Conservation (phyloP, 2,888 invertebrate species). For the Eupithecia centaureata region DNA sequence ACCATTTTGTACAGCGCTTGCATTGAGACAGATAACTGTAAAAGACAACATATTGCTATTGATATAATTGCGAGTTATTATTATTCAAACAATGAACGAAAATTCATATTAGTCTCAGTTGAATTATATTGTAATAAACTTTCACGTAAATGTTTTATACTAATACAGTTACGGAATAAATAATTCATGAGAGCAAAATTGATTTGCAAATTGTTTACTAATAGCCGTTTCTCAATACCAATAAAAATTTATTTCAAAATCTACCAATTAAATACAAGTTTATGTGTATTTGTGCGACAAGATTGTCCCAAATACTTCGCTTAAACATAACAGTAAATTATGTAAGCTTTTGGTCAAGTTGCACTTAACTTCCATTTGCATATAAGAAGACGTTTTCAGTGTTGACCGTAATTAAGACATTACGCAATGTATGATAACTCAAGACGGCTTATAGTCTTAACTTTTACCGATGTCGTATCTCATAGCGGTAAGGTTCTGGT, state of each 20-base stretch:
- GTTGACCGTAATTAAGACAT: slow-evolving; percentile 46
- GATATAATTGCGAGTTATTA: slow-evolving; percentile 53
- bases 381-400: slow-evolving; percentile 54
- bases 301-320: slow-evolving; percentile 13
- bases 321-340: slow-evolving; percentile 45
- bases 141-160: slow-evolving; percentile 38
- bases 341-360: slow-evolving; percentile 56
- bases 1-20: slow-evolving; percentile 55
- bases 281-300: background rate
- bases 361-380: slow-evolving; percentile 56
- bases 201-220: slow-evolving; percentile 35
- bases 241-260: slow-evolving; percentile 19
- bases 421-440: slow-evolving; percentile 36
- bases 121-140: slow-evolving; percentile 37
- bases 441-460: background rate
- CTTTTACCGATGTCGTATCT: background rate
- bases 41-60: slow-evolving; percentile 50
- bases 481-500: background rate
- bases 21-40: slow-evolving; percentile 57
- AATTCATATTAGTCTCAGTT: slow-evolving; percentile 39
- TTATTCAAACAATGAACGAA: slow-evolving; percentile 48
- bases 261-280: background rate
- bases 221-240: slow-evolving; percentile 26
- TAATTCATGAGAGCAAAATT: slow-evolving; percentile 32
- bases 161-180: slow-evolving; percentile 21